phyloP scores from a whole-genome alignment of 1,140 invertebrate genomes.

The Pseudoatta argentina region DNA sequence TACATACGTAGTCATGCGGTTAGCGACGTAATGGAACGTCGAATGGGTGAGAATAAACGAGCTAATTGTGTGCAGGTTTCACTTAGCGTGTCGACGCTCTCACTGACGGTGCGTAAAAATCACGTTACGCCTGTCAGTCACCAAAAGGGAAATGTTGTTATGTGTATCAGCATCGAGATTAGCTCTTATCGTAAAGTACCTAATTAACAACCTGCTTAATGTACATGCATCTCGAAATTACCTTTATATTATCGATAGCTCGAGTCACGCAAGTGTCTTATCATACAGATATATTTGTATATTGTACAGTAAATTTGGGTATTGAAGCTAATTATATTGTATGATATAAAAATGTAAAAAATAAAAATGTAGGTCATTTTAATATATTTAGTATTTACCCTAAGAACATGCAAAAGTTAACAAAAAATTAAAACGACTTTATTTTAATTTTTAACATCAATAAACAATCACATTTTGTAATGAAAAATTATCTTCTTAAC shows the following conservation, averaged over 20 bases:
- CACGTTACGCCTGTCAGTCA: constrained; percentile 64
- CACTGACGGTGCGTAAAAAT: constrained; percentile 72
- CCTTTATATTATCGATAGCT: background rate
- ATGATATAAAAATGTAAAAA: background rate
- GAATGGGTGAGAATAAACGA: constrained; percentile 80
- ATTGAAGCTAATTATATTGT: background rate
- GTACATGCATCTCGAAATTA: constrained; percentile 8
- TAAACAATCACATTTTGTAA: too few species aligned
- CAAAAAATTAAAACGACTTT: too few species aligned
- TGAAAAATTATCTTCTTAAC: too few species aligned
- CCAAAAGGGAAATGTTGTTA: constrained; percentile 76
- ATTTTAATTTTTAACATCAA: too few species aligned
- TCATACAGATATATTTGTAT: background rate
- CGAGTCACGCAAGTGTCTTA: background rate
- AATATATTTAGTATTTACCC: background rate
- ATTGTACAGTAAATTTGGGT: background rate
- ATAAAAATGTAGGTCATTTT: background rate
- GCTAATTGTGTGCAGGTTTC: constrained; percentile 76
- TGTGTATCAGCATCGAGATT: constrained; percentile 43
- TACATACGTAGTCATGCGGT: constrained; percentile 3
- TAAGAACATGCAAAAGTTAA: too few species aligned
- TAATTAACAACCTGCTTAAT: constrained; percentile 66
- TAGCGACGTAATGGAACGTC: constrained; percentile 75
- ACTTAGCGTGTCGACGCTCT: constrained; percentile 27
- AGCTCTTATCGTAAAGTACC: constrained; percentile 55